Evolutionary conservation across 2,888 invertebrate species (phyloP).

Genomic region (Lycophotia porphyrea): DNA sequence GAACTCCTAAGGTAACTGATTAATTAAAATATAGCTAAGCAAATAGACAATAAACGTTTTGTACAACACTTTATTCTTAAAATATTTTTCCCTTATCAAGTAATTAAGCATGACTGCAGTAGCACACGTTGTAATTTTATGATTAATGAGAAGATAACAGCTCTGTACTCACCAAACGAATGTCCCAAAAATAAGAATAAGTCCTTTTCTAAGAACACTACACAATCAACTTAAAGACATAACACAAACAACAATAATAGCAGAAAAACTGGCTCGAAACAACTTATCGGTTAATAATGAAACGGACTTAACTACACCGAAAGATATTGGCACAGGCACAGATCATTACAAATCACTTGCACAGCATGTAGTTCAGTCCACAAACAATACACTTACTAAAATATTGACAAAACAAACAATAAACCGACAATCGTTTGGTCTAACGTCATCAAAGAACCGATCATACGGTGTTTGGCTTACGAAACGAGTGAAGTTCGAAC

Average conservation of each 20-base stretch:
- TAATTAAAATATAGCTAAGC: background rate
- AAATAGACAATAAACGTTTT: slow-evolving; percentile 42
- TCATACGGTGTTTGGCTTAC: slow-evolving; percentile 79
- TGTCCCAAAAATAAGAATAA: slow-evolving; percentile 7
- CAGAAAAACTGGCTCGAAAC: slow-evolving; percentile 47
- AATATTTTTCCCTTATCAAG: slow-evolving; percentile 13
- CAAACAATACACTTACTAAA: slow-evolving; percentile 70
- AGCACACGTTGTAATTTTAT: background rate
- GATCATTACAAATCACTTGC: slow-evolving; percentile 67
- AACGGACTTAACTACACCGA: slow-evolving; percentile 40
- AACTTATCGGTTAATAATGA: slow-evolving; percentile 40
- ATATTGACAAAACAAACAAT: slow-evolving; percentile 87
- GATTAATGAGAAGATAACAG: slow-evolving; percentile 6
- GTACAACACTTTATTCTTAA: slow-evolving; percentile 6
- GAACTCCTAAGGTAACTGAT: slow-evolving; percentile 57
- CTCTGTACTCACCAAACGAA: slow-evolving; percentile 50
- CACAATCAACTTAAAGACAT: slow-evolving; percentile 45
- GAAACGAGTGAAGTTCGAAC: slow-evolving; percentile 83
- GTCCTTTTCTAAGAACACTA: slow-evolving; percentile 35
- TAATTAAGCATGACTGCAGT: background rate
- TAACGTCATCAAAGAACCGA: slow-evolving; percentile 85
- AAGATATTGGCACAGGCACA: slow-evolving; percentile 49
- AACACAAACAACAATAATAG: slow-evolving; percentile 51
- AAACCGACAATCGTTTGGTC: slow-evolving; percentile 79
- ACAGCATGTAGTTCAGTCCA: slow-evolving; percentile 66